phyloP scores from a whole-genome alignment of 2,113 vertebrate species.

The Anolis sagrei region DNA sequence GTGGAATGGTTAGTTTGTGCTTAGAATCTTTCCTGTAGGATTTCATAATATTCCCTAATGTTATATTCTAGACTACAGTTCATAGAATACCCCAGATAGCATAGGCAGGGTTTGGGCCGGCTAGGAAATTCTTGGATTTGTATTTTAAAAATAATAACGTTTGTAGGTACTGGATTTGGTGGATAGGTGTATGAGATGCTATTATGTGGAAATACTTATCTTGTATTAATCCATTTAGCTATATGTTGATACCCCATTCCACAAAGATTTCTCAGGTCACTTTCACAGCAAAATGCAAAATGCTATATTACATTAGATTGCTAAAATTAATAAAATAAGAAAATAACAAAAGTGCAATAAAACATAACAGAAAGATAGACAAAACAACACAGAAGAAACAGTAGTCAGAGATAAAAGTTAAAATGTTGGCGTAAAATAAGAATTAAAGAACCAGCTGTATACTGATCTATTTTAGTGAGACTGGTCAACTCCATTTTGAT shows the following conservation, averaged over 20 bases:
- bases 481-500: no score
- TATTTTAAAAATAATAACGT: no score
- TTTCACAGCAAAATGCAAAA: not conserved
- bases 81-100: no score
- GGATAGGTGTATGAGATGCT: not conserved
- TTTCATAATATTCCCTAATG: not conserved
- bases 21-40: not conserved
- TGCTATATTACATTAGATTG: not conserved
- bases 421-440: no score
- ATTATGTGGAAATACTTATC: not conserved
- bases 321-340: not conserved
- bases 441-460: no score
- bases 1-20: not conserved
- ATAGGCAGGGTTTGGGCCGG: no score
- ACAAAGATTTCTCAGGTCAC: not conserved
- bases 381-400: not conserved
- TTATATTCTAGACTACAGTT: not conserved
- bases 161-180: not conserved
- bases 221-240: not conserved
- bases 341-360: not conserved
- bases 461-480: no score
- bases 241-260: not conserved
- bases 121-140: no score
- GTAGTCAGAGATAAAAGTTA: not conserved
- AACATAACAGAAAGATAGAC: not conserved